Evolutionary conservation across 2,113 vertebrate species (phyloP).

Genomic region (Dipodomys spectabilis): DNA sequence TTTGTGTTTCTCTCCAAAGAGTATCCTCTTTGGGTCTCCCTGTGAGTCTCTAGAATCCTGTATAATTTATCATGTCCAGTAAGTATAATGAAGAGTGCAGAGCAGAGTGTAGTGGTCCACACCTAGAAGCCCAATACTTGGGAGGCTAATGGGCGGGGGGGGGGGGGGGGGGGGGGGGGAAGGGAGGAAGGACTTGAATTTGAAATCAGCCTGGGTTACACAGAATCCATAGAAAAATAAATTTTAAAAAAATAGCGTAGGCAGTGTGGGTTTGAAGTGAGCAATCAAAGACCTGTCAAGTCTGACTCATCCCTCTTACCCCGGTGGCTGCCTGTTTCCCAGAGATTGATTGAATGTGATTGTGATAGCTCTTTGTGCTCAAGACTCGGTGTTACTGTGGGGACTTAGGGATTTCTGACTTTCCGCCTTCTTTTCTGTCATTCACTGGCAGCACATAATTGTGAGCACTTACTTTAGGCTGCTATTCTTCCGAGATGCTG

Average conservation of each 20-base stretch:
- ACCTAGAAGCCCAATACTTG: background rate
- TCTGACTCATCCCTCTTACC: background rate
- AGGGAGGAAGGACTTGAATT: background rate
- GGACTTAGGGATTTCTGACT: background rate
- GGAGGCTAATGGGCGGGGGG: background rate
- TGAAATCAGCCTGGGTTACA: background rate
- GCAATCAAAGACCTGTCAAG: background rate
- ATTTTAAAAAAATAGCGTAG: background rate
- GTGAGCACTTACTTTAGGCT: background rate
- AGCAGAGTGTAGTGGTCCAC: background rate
- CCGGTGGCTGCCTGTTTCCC: background rate
- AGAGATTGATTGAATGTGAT: background rate
- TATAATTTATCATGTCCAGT: no score
- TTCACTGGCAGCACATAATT: background rate
- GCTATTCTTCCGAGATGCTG: background rate
- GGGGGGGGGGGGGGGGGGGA: no score
- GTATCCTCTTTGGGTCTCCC: no score
- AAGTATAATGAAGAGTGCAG: background rate
- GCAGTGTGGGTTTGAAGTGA: background rate
- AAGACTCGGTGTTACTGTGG: background rate
- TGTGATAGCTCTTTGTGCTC: background rate
- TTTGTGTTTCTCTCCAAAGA: no score
- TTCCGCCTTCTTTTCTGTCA: background rate
- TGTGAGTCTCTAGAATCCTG: no score
- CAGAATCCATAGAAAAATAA: background rate